These are phyloP conservation scores for Epistrophe grossulariae DNA, from an alignment of 2,888 invertebrate genomes.

Conservation along the genomic window DNA sequence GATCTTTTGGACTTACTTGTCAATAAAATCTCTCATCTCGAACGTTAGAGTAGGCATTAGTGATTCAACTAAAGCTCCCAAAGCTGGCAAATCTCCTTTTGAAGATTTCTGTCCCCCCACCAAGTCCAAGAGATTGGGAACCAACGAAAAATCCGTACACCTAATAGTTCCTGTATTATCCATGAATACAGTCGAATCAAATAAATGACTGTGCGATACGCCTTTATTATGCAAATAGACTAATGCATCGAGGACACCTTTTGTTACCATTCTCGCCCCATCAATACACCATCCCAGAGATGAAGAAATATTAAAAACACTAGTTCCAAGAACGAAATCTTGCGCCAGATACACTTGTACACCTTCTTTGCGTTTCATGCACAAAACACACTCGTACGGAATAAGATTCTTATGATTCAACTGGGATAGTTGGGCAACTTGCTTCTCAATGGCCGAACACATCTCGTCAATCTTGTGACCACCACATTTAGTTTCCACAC, in stretches of 20 bases:
- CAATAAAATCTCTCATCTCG: constrained; percentile 83
- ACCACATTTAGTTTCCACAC: constrained; percentile 80
- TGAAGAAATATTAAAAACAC: constrained; percentile 81
- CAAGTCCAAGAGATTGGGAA: constrained; percentile 82
- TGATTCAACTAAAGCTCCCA: constrained; percentile 82
- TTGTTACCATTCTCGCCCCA: constrained; percentile 86
- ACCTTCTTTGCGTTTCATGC: constrained; percentile 86
- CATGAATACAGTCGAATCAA: constrained; percentile 90
- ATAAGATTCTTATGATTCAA: constrained; percentile 90
- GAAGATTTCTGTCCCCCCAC: constrained; percentile 80
- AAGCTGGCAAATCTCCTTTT: constrained; percentile 82
- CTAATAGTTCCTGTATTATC: constrained; percentile 86
- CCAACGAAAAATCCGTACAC: constrained; percentile 82
- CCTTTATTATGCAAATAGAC: constrained; percentile 92
- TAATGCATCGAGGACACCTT: constrained; percentile 90
- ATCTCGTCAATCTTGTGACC: constrained; percentile 83
- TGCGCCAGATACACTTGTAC: constrained; percentile 88
- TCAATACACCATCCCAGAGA: constrained; percentile 83
- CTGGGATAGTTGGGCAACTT: constrained; percentile 89
- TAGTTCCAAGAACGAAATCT: constrained; percentile 86
- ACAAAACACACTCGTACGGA: constrained; percentile 90
- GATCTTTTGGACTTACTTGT: constrained; percentile 79
- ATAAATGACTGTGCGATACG: constrained; percentile 92
- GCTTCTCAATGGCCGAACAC: constrained; percentile 88
- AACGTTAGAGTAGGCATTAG: constrained; percentile 81